Percentiles rank a stretch among this genome's conserved stretches.
Evolutionary conservation across 2,113 vertebrate genomes (phyloP).

Genomic region (Perca flavescens): DNA sequence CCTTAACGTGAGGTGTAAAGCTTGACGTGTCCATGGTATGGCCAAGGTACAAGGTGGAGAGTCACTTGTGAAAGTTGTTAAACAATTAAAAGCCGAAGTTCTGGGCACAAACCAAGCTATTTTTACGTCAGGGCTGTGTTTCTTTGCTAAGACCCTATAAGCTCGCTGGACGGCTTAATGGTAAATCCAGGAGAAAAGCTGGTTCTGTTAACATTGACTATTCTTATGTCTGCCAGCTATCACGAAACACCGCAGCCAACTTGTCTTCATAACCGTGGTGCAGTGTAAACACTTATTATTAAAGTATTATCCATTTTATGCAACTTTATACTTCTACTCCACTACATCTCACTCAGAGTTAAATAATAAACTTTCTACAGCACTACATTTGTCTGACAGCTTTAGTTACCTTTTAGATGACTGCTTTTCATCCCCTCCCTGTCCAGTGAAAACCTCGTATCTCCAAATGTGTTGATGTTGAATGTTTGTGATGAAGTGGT

Average conservation of each 20-base stretch:
- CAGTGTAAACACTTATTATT: not conserved
- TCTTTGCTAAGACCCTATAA: constrained; percentile 32
- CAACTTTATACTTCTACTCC: too few species aligned
- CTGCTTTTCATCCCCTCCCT: too few species aligned
- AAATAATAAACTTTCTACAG: too few species aligned
- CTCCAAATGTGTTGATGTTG: too few species aligned
- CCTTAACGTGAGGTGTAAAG: too few species aligned
- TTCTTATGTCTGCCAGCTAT: not conserved
- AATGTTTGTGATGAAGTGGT: too few species aligned
- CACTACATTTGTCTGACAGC: too few species aligned
- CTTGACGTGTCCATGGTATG: not conserved
- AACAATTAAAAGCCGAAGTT: constrained; percentile 14
- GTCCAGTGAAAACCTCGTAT: too few species aligned
- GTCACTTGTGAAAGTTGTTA: constrained; percentile 47
- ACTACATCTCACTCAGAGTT: too few species aligned
- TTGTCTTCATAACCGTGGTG: not conserved
- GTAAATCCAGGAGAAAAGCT: constrained; percentile 14
- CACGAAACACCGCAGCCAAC: not conserved
- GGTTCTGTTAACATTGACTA: not conserved
- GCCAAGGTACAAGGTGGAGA: accelerated
- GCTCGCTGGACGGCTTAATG: constrained; percentile 31
- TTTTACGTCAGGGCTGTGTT: not conserved
- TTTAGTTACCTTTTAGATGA: too few species aligned
- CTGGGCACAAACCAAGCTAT: constrained; percentile 7
- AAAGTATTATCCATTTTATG: too few species aligned